Percentiles rank a stretch among this genome's conserved stretches.
Evolutionary conservation across 1,140 invertebrate genomes (phyloP).

Genomic region (Sitophilus oryzae): DNA sequence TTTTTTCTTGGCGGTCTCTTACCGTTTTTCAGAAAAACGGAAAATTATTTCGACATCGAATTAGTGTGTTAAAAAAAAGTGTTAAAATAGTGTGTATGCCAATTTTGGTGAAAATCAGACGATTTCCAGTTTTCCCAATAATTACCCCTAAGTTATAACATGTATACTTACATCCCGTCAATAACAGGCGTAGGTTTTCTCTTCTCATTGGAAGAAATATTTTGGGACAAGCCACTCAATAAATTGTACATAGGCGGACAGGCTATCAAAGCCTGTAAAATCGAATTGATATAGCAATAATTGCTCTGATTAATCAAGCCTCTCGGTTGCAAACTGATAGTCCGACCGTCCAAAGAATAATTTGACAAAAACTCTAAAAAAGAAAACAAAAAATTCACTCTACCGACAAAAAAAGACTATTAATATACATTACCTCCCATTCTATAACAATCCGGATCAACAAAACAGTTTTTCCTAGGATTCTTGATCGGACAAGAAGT

Average conservation of each 20-base stretch:
- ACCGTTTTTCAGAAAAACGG: too few species aligned
- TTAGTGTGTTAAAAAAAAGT: constrained; percentile 9
- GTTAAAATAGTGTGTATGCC: too few species aligned
- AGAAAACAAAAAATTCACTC: constrained; percentile 17
- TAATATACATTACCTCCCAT: constrained; percentile 55
- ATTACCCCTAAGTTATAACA: not conserved
- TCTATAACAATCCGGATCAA: constrained; percentile 58
- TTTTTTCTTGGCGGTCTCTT: too few species aligned
- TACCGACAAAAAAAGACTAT: not conserved
- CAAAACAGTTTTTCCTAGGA: constrained; percentile 36
- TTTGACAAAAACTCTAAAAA: constrained; percentile 64
- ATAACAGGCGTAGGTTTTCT: constrained; percentile 76
- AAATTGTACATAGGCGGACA: constrained; percentile 93
- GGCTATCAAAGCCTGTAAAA: constrained; percentile 80
- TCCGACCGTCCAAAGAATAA: constrained; percentile 67
- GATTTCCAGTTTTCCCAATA: not conserved
- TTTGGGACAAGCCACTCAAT: constrained; percentile 63
- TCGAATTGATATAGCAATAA: constrained; percentile 94
- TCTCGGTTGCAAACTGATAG: constrained; percentile 70
- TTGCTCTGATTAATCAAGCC: constrained; percentile 87
- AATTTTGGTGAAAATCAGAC: too few species aligned
- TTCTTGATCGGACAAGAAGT: constrained; percentile 35
- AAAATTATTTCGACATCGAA: too few species aligned
- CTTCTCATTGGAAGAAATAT: constrained; percentile 47
- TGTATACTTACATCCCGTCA: constrained; percentile 75